phyloP scores from a whole-genome alignment of 2,797 vertebrate genomes.

The Myioborus miniatus region DNA sequence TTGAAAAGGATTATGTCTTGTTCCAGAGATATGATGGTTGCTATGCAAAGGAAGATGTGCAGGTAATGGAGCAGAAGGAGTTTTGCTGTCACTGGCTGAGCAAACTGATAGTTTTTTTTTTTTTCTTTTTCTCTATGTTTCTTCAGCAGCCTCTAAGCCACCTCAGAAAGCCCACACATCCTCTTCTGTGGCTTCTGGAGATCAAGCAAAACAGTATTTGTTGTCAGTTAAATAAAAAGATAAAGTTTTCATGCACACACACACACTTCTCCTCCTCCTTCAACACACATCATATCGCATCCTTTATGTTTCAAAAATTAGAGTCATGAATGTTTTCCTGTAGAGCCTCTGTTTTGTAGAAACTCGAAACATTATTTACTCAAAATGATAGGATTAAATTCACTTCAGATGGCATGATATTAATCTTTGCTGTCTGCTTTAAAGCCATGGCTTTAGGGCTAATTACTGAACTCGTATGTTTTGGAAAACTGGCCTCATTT shows the following conservation, averaged over 20 bases:
- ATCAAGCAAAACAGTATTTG: neutral
- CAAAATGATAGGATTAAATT: neutral
- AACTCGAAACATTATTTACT: neutral
- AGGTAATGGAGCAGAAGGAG: neutral
- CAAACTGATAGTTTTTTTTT: neutral
- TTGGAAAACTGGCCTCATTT: neutral
- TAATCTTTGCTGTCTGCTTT: neutral
- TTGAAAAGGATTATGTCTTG: neutral
- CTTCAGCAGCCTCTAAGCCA: neutral
- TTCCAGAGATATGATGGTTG: neutral
- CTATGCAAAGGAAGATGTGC: neutral
- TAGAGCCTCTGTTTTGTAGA: neutral
- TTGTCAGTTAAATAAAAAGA: neutral
- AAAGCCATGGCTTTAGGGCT: neutral
- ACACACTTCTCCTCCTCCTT: neutral
- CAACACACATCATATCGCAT: neutral
- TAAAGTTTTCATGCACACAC: neutral
- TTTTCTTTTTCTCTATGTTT: neutral
- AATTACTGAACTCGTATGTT: rapidly evolving
- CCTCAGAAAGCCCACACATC: neutral
- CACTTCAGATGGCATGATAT: neutral
- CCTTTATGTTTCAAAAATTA: neutral
- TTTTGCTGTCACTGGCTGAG: neutral
- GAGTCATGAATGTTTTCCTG: neutral
- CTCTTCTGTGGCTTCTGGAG: neutral